Evolutionary conservation across 1,140 invertebrate species (phyloP).

Genomic region (Cylas formicarius): DNA sequence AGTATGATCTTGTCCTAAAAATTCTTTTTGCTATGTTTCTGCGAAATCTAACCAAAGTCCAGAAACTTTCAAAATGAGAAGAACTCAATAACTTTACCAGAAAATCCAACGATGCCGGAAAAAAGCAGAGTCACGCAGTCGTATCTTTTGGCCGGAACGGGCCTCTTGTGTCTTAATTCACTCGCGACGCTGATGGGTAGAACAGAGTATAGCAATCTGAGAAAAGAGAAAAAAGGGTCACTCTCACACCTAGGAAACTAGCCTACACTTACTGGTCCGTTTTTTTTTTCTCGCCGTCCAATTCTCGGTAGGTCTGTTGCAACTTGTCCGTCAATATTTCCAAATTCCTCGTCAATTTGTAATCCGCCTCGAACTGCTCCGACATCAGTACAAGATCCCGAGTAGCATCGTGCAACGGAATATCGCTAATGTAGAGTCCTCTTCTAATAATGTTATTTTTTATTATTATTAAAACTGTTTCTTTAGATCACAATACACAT

Average conservation of each 20-base stretch:
- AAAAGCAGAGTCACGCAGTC: conserved; percentile 87
- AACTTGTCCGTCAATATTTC: conserved; percentile 94
- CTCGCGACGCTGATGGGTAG: conserved; percentile 88
- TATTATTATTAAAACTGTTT: too few relatives aligned
- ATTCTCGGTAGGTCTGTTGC: conserved; percentile 88
- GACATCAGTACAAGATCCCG: conserved; percentile 93
- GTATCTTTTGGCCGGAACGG: conserved; percentile 79
- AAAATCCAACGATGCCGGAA: conserved; percentile 90
- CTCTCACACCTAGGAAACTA: not conserved
- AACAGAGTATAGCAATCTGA: conserved; percentile 79
- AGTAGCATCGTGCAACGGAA: conserved; percentile 94
- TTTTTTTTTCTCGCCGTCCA: conserved; percentile 94
- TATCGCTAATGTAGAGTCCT: conserved; percentile 88
- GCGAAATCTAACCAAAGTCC: too few relatives aligned
- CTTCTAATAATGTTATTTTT: conserved; percentile 49
- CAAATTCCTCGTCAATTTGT: conserved; percentile 92
- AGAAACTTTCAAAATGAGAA: too few relatives aligned
- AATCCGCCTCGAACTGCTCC: conserved; percentile 96
- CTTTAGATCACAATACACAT: too few relatives aligned
- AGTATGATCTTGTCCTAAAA: too few relatives aligned
- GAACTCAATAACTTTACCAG: too few relatives aligned
- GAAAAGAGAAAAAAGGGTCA: conserved; percentile 15
- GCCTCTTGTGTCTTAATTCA: conserved; percentile 82
- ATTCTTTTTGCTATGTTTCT: too few relatives aligned
- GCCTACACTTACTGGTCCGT: conserved; percentile 73